Conservation (phyloP, 2,797 vertebrate species). For the Onychomys leucogaster region DNA sequence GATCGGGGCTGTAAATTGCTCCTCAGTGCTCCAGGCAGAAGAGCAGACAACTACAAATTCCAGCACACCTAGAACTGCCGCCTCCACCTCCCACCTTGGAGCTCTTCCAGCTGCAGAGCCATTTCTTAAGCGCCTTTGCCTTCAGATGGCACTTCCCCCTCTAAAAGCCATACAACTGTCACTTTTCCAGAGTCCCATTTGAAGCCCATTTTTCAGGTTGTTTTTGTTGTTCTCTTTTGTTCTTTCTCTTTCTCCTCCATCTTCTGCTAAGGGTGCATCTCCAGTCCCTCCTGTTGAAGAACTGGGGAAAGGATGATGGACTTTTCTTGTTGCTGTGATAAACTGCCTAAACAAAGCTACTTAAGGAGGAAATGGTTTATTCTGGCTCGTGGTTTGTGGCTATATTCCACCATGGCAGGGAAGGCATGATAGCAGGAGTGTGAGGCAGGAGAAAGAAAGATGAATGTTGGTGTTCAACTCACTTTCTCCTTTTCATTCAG, state of each 20-base stretch:
- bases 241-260: slow-evolving; percentile 10
- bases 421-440: background rate
- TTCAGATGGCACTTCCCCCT: slow-evolving; percentile 6
- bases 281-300: background rate
- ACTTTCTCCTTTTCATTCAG: background rate
- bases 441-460: background rate
- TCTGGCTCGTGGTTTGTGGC: background rate
- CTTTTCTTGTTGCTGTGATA: background rate
- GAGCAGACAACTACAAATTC: slow-evolving; percentile 26
- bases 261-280: slow-evolving; percentile 17
- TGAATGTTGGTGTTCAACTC: background rate
- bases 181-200: slow-evolving; percentile 43
- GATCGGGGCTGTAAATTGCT: slow-evolving; percentile 69
- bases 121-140: slow-evolving; percentile 58
- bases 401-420: background rate
- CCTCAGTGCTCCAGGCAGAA: slow-evolving; percentile 45
- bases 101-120: slow-evolving; percentile 7
- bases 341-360: background rate
- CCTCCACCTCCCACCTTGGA: background rate
- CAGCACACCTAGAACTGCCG: background rate
- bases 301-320: background rate
- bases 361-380: background rate
- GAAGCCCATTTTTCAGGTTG: background rate
- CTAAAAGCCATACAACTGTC: slow-evolving; percentile 55
- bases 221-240: too few species aligned